Conservation (phyloP, 2,888 invertebrate genomes). For the Tortricodes alternella region DNA sequence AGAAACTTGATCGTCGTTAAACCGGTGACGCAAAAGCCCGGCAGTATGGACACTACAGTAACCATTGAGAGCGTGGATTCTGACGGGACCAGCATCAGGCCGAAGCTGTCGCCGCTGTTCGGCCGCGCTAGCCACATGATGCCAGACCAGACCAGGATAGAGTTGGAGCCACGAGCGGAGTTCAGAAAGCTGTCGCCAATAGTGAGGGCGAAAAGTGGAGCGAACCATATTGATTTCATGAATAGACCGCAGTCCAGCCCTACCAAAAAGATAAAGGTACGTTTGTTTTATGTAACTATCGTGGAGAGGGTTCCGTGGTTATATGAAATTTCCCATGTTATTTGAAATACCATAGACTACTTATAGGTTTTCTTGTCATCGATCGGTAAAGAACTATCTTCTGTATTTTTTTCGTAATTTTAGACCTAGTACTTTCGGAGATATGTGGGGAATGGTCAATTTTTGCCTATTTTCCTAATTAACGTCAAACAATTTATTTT, state of each 20-base stretch:
- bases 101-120: slow-evolving; percentile 72
- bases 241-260: slow-evolving; percentile 75
- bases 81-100: slow-evolving; percentile 56
- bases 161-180: slow-evolving; percentile 69
- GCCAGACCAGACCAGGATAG: slow-evolving; percentile 32
- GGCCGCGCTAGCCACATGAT: slow-evolving; percentile 53
- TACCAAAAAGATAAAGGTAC: slow-evolving; percentile 60
- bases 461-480: too few relatives aligned
- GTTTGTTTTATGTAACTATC: too few relatives aligned
- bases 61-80: slow-evolving; percentile 70
- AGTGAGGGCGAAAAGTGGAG: slow-evolving; percentile 53
- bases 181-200: slow-evolving; percentile 74
- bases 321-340: too few relatives aligned
- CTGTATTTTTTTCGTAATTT: too few relatives aligned
- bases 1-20: slow-evolving; percentile 68
- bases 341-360: too few relatives aligned
- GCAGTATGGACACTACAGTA: slow-evolving; percentile 68
- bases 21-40: slow-evolving; percentile 53
- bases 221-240: slow-evolving; percentile 65
- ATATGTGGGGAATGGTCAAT: too few relatives aligned
- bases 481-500: too few relatives aligned
- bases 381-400: too few relatives aligned
- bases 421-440: too few relatives aligned
- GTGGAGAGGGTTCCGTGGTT: too few relatives aligned
- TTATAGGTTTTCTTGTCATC: too few relatives aligned